Base-by-base conservation (phyloP, 2,888 invertebrate genomes). In the Patella depressa region DNA sequence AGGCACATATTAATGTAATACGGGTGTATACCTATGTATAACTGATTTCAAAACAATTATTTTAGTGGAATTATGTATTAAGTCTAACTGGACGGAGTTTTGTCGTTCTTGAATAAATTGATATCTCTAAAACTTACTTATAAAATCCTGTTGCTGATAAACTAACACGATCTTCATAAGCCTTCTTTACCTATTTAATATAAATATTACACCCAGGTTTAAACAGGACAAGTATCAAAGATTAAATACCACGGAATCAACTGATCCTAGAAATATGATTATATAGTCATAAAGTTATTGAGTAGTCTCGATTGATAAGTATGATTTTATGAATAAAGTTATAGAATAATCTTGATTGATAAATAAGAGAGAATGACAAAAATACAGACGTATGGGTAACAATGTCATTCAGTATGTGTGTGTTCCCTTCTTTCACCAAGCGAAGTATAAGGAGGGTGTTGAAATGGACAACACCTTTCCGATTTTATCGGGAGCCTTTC, bases 81-180 rank as follows among this genome's bases (percentile, higher is more conserved):
- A 17, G n/a, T 17, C 17, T 17, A 45, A 9, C 0, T 45, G 9
- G 5, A 9, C 45, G 1, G 9, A 45, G 4, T 45, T 45, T 45
- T 45, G 45, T 45, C 7, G 9, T 45, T 45, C 45, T 45, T 34
- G 5, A 34, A 34, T 34, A 0, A 45, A 9, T 45, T 45, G 45
- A 0, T 45, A 24, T 24, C 4, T 65, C 1, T 24, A 65, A 71
- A 65, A 71, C 84, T 83, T 74, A 90, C 93, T 86, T 90, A 89
- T 96, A 95, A 88, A 95, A 97, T 2, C 97, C 97, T 2, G 95
- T 95, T 0, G 96, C 95, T 0, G 97, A 96, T 12, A 98, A 93
- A 85, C 95, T 94, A 5, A 97, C 94, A 85, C 96, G 93, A 77
- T 95, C 94, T 4, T 95, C 93, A 88, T 96, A 97, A 0, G 97